Base-by-base conservation (phyloP, 1,140 invertebrate genomes). In the Drosophila quadrilineata region DNA sequence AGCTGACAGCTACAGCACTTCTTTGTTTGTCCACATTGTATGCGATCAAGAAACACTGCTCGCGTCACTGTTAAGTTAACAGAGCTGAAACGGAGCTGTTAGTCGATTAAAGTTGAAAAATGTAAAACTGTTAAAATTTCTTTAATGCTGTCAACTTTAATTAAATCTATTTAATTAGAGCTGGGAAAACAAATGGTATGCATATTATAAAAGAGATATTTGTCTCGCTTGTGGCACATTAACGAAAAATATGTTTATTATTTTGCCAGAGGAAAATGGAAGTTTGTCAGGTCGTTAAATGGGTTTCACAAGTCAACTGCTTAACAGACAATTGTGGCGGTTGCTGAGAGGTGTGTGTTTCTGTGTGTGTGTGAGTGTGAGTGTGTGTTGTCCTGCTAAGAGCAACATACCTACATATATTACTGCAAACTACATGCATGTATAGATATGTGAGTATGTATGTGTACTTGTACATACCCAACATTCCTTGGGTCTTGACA, bases 401-500 rank as follows among this genome's bases (percentile, higher is more conserved):
- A 10, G 41, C 22, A n/a, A 12, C 54, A 53, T 21, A 52, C 1
- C 9, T 12, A 52, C 12, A 36, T 35, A 17, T 33, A 52, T 21
- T 3, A 21, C 2, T 33, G 33, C 29, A 53, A 8, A 26, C 10
- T 16, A 21, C 41, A 40, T 21, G 16, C 28, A 22, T 35, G 36
- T 31, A 52, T 28, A 36, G 6, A 46, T 6, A 31, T n/a, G 6
- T 14, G 4, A 24, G 29, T 8, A 1, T 29, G 22, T 6, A 40
- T 14, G 28, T 48, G 56, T 38, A 8, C 10, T 3, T 46, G 24
- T 40, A 49, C 52, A 65, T 57, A 48, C 24, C 46, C 45, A 43
- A 31, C 60, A 69, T 69, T 69, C 60, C 26, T 43, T 57, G 52
- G 19, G 10, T 58, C 52, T 38, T 57, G 62, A 50, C 54, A 50